These are phyloP conservation scores for Tetranychus urticae DNA, from an alignment of 1,140 invertebrate genomes.

Conservation along the genomic window DNA sequence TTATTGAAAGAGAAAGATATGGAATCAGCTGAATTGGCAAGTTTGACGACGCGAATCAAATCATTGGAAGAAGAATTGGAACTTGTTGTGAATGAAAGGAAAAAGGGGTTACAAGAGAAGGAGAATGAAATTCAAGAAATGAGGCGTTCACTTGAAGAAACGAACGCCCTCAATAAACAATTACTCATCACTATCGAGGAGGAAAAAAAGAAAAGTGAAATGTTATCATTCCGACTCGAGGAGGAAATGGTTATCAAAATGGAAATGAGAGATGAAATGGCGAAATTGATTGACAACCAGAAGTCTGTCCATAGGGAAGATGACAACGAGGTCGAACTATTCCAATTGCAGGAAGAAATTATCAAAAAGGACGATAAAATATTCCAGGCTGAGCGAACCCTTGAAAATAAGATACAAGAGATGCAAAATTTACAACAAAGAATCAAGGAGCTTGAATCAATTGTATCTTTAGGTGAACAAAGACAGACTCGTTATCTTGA, in stretches of 20 bases:
- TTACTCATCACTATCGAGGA: constrained; percentile 48
- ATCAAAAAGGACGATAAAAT: constrained; percentile 9
- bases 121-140: constrained; percentile 23
- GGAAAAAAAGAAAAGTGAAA: constrained; percentile 64
- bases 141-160: constrained; percentile 22
- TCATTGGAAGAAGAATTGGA: constrained; percentile 23
- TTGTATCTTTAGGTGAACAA: background rate
- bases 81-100: constrained; percentile 9
- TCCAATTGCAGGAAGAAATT: constrained; percentile 7
- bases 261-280: constrained; percentile 34
- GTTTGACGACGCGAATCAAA: constrained; percentile 41
- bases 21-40: constrained; percentile 52
- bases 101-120: constrained; percentile 23
- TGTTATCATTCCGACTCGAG: constrained; percentile 69
- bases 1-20: constrained; percentile 66
- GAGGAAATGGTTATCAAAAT: constrained; percentile 55
- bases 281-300: constrained; percentile 6
- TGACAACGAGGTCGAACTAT: constrained; percentile 3
- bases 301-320: constrained; percentile 3
- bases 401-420: constrained; percentile 6
- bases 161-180: constrained; percentile 38
- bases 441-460: constrained; percentile 7
- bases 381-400: constrained; percentile 5
- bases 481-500: constrained; percentile 4
- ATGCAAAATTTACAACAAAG: constrained; percentile 1